Evolutionary conservation across 2,113 vertebrate species (phyloP).

Genomic region (Vulpes ferrilata): DNA sequence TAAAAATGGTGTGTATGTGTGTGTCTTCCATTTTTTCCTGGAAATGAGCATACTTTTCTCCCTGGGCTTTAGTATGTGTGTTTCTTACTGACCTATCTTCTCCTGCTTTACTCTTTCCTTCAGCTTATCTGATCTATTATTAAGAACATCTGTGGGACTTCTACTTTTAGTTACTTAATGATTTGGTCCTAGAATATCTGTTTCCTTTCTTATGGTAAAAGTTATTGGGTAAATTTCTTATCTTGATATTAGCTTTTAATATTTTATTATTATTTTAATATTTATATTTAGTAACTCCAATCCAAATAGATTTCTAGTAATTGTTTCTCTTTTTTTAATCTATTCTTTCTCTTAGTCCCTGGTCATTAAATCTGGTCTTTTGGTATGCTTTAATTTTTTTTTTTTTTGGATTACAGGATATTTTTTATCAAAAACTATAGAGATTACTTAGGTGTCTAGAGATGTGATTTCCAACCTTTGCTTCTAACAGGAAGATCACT

Average conservation of each 20-base stretch:
- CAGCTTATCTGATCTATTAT: not conserved
- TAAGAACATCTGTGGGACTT: not conserved
- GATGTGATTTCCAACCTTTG: not conserved
- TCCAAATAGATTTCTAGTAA: not conserved
- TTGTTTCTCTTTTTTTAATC: not conserved
- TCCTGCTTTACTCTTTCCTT: not conserved
- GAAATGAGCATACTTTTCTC: not conserved
- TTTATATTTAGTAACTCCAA: not conserved
- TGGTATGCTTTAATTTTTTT: not conserved
- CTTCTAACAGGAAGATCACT: not conserved
- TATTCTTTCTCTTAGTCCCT: not conserved
- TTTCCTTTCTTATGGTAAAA: slow-evolving; percentile 12
- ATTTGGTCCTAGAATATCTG: not conserved
- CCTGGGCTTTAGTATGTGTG: not conserved
- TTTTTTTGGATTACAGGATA: not conserved
- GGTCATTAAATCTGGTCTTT: not conserved
- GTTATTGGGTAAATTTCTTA: not conserved
- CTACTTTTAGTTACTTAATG: not conserved
- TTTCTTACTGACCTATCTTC: not conserved
- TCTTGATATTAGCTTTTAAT: not conserved
- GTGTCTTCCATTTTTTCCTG: not conserved
- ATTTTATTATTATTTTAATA: slow-evolving; percentile 10
- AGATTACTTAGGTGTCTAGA: not conserved
- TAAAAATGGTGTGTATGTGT: not conserved
- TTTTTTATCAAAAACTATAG: not conserved